These are phyloP conservation scores for Rhagonycha lutea DNA, from an alignment of 2,888 invertebrate species.

Conservation along the genomic window DNA sequence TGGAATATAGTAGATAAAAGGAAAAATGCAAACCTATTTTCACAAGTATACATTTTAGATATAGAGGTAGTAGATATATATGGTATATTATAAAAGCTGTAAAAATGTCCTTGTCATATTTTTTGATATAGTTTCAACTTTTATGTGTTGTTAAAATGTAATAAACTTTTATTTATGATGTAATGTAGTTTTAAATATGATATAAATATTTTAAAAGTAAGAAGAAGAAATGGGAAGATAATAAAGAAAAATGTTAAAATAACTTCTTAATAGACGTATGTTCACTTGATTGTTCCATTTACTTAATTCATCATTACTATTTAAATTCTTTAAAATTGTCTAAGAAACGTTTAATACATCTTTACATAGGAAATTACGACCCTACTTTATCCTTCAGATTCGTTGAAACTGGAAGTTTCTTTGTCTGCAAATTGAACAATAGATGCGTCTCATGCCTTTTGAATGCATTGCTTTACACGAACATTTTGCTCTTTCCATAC, in stretches of 20 bases:
- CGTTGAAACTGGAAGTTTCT: constrained; percentile 7
- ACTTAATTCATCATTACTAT: not conserved
- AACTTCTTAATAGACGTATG: not conserved
- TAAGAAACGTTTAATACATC: constrained; percentile 8
- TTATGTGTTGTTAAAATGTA: not conserved
- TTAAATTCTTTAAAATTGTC: not conserved
- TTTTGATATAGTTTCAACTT: not conserved
- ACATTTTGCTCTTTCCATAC: constrained; percentile 9
- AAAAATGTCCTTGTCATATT: not conserved
- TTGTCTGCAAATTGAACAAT: constrained; percentile 16
- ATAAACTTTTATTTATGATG: not conserved
- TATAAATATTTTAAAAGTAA: not conserved
- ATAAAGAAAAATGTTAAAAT: not conserved
- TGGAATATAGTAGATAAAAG: not conserved
- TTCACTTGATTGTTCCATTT: not conserved
- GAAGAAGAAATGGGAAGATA: not conserved
- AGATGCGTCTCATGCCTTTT: constrained; percentile 8
- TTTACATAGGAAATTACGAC: not conserved
- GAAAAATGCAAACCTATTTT: not conserved
- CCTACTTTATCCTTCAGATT: constrained; percentile 6
- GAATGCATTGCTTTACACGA: constrained; percentile 15
- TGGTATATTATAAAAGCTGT: not conserved
- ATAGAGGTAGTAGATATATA: not conserved
- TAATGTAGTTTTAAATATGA: not conserved
- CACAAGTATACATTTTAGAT: not conserved